Percentiles rank a stretch among this genome's conserved stretches.
Evolutionary conservation across 2,888 invertebrate genomes (phyloP).

Genomic region (Sarcophaga caerulescens): DNA sequence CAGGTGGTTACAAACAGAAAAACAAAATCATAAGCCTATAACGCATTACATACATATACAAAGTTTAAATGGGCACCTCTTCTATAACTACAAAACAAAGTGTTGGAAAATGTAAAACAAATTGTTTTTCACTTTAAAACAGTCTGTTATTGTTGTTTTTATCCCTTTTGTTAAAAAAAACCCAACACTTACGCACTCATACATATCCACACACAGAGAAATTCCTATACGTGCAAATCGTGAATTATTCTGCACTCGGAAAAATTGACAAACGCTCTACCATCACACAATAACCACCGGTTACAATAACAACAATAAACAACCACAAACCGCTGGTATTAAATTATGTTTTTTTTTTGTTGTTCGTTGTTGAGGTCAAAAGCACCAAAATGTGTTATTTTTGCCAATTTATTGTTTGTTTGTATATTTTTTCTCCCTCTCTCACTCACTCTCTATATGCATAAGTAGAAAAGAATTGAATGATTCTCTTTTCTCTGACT

Average conservation of each 20-base stretch:
- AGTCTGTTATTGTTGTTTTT: too few relatives aligned
- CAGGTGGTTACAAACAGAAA: slow-evolving; percentile 19
- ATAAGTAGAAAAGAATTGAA: background rate
- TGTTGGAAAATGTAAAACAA: slow-evolving; percentile 7
- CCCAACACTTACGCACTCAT: background rate
- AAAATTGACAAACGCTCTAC: slow-evolving; percentile 19
- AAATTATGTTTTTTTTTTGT: slow-evolving; percentile 11
- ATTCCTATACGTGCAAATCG: slow-evolving; percentile 6
- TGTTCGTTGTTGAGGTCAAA: slow-evolving; percentile 61
- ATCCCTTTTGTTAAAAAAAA: background rate
- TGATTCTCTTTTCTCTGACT: background rate
- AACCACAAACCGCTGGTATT: slow-evolving; percentile 28
- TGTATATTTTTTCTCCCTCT: background rate
- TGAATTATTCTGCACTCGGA: slow-evolving; percentile 23
- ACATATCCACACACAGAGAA: background rate
- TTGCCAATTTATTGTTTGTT: slow-evolving; percentile 9
- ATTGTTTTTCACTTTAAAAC: too few relatives aligned
- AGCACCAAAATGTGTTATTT: slow-evolving; percentile 42
- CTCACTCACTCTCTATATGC: background rate
- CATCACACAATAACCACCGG: slow-evolving; percentile 28
- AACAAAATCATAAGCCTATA: too few relatives aligned
- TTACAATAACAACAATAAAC: slow-evolving; percentile 28
- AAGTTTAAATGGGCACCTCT: background rate
- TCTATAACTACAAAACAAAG: slow-evolving; percentile 27
- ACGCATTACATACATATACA: background rate